phyloP scores from a whole-genome alignment of 2,888 invertebrate species.

The Campopleginae sp. region DNA sequence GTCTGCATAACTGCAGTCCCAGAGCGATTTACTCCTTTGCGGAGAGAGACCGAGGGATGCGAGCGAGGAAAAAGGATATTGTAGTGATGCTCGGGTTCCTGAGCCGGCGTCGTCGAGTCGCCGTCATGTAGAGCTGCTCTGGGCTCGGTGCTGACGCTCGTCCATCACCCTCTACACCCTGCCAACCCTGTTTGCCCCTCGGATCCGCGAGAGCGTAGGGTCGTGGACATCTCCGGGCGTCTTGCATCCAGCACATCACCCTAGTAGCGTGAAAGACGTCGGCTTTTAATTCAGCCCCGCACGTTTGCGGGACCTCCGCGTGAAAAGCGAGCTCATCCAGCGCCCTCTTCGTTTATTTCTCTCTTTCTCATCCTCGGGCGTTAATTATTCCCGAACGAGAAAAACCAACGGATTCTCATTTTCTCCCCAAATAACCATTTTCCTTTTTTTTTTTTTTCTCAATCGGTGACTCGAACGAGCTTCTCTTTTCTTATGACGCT shows the following conservation, averaged over 20 bases:
- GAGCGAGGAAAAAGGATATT: conserved; percentile 43
- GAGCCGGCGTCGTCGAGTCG: conserved; percentile 57
- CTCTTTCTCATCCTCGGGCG: neutral
- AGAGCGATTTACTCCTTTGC: conserved; percentile 72
- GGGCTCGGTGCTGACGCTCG: conserved; percentile 70
- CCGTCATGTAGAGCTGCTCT: neutral
- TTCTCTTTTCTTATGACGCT: neutral
- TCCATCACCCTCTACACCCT: conserved; percentile 73
- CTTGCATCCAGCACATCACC: conserved; percentile 19
- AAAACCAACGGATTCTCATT: neutral
- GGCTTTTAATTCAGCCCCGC: conserved; percentile 43
- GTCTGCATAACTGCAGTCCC: conserved; percentile 80
- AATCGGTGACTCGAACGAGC: neutral
- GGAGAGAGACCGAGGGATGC: conserved; percentile 40
- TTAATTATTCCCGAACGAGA: neutral
- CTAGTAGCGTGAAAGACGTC: conserved; percentile 61
- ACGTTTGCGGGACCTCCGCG: conserved; percentile 17
- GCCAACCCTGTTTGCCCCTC: conserved; percentile 31
- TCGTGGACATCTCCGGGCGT: conserved; percentile 48
- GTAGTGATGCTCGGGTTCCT: conserved; percentile 30
- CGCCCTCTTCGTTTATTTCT: neutral
- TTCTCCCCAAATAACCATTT: neutral
- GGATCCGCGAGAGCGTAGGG: conserved; percentile 52
- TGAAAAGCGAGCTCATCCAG: neutral
- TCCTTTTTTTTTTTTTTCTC: neutral